Percentiles rank a stretch among this genome's conserved stretches.
phyloP scores from a whole-genome alignment of 1,140 invertebrate species.

The Drosophila ambigua region DNA sequence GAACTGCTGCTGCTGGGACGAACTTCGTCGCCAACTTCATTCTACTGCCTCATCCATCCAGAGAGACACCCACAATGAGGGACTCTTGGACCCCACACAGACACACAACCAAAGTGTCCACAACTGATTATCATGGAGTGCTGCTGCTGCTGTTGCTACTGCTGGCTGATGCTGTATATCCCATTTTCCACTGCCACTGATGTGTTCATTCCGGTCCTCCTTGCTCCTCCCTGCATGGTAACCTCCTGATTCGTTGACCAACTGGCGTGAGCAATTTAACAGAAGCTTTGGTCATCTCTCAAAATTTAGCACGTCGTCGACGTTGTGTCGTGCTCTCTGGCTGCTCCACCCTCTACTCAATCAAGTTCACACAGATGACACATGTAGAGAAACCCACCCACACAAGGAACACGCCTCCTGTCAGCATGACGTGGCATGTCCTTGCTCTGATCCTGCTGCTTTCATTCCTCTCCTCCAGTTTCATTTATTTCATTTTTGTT shows the following conservation, averaged over 20 bases:
- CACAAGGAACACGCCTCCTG: slow-evolving; percentile 31
- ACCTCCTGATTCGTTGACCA: slow-evolving; percentile 9
- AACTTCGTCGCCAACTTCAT: slow-evolving; percentile 8
- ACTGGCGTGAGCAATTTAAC: slow-evolving; percentile 58
- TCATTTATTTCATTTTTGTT: slow-evolving; percentile 56
- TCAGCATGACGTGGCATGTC: slow-evolving; percentile 63
- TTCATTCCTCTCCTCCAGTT: slow-evolving; percentile 40
- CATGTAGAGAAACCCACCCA: slow-evolving; percentile 22
- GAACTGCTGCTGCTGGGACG: slow-evolving; percentile 29
- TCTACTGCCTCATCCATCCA: neutral
- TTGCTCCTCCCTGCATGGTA: neutral
- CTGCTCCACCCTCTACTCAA: slow-evolving; percentile 23
- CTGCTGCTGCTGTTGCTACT: no score
- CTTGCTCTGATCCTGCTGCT: slow-evolving; percentile 36
- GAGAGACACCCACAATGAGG: neutral
- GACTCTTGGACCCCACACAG: neutral
- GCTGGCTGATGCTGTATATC: slow-evolving; percentile 13
- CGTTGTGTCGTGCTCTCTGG: slow-evolving; percentile 3
- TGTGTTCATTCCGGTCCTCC: slow-evolving; percentile 43
- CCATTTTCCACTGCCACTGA: slow-evolving; percentile 43
- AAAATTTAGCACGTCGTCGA: slow-evolving; percentile 66
- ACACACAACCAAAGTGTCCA: slow-evolving; percentile 31
- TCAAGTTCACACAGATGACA: slow-evolving; percentile 58
- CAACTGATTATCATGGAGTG: slow-evolving; percentile 56
- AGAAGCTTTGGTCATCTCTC: slow-evolving; percentile 73